Percentiles rank a stretch among this genome's conserved stretches.
Conservation (phyloP, 2,797 vertebrate species). For the Chelon labrosus region DNA sequence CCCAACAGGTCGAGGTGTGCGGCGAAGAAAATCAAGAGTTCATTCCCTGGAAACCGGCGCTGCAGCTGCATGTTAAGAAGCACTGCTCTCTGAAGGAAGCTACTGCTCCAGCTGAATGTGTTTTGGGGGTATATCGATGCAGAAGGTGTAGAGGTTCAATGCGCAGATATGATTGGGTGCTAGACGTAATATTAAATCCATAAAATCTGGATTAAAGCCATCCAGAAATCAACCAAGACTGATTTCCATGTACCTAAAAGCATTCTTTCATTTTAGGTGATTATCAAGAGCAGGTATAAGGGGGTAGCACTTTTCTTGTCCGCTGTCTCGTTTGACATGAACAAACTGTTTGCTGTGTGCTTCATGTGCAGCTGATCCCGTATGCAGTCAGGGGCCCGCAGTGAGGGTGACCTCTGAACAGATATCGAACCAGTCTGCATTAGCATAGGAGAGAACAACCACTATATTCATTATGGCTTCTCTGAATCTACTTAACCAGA, state of each 20-base stretch:
- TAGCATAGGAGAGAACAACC: constrained; percentile 75
- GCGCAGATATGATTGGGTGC: background rate
- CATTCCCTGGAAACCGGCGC: constrained; percentile 41
- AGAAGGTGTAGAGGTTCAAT: too few relatives aligned
- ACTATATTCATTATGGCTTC: constrained; percentile 77
- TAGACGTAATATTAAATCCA: constrained; percentile 2
- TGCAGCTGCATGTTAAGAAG: constrained; percentile 46
- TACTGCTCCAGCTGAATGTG: constrained; percentile 7
- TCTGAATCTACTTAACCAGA: constrained; percentile 75
- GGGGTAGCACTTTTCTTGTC: background rate
- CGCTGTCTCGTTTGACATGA: constrained; percentile 8
- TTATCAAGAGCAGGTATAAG: background rate
- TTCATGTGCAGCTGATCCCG: constrained; percentile 46
- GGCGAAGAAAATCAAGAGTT: constrained; percentile 36
- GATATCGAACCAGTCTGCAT: constrained; percentile 71
- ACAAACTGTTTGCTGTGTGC: constrained; percentile 19
- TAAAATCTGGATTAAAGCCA: constrained; percentile 1
- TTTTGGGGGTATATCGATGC: constrained; percentile 15
- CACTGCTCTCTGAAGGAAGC: background rate
- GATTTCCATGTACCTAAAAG: background rate
- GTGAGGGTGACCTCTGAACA: constrained; percentile 72
- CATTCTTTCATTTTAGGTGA: background rate
- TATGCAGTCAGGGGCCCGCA: constrained; percentile 47
- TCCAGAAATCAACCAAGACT: background rate
- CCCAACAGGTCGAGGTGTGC: constrained; percentile 55